These are phyloP conservation scores for Chymomyza costata DNA, from an alignment of 1,140 invertebrate genomes.

Conservation along the genomic window DNA sequence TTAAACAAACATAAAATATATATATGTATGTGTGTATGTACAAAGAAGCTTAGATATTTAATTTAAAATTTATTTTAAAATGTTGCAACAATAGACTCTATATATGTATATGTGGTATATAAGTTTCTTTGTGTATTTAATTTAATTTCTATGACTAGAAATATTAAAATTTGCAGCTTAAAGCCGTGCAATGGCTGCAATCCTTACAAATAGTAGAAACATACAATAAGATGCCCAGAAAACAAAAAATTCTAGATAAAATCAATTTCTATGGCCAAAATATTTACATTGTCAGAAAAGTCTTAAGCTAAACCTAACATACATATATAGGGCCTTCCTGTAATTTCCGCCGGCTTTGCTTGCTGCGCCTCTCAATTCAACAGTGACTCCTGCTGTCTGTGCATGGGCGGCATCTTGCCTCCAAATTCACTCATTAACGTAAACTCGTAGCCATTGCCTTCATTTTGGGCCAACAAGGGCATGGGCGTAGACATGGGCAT, in stretches of 20 bases:
- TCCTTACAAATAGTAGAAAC: conserved; percentile 52
- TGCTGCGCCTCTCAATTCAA: conserved; percentile 31
- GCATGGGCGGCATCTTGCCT: conserved; percentile 8
- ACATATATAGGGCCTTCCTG: too few species aligned
- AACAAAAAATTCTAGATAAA: too few species aligned
- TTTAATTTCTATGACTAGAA: conserved; percentile 1
- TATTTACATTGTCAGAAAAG: too few species aligned
- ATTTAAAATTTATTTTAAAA: too few species aligned
- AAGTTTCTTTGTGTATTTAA: background rate
- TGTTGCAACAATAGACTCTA: too few species aligned
- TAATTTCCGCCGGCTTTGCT: conserved; percentile 42
- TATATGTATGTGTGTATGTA: too few species aligned
- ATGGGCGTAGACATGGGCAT: conserved; percentile 13
- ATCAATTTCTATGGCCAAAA: too few species aligned
- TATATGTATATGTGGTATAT: too few species aligned
- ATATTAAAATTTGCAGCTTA: conserved; percentile 43
- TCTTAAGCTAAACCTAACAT: too few species aligned
- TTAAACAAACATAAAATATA: too few species aligned
- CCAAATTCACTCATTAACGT: conserved; percentile 38
- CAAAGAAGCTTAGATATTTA: too few species aligned
- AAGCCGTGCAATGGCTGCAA: conserved; percentile 57
- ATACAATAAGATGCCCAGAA: too few species aligned
- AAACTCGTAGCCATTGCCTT: conserved; percentile 39
- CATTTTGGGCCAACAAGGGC: conserved; percentile 21
- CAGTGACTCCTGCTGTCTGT: conserved; percentile 45